Base-by-base conservation (phyloP, 2,797 vertebrate species). In the Cynopterus sphinx region DNA sequence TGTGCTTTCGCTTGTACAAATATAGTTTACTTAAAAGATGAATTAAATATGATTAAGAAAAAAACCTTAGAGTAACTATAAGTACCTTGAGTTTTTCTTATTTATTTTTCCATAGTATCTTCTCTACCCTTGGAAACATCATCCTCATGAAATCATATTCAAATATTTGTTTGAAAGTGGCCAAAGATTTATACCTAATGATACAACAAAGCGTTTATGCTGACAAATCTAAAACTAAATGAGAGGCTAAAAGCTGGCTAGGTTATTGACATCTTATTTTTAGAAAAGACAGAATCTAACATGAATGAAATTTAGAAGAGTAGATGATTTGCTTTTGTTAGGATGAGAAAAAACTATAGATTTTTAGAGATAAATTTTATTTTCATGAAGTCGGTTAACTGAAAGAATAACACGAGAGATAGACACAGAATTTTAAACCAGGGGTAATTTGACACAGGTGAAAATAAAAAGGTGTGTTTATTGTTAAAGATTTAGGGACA, bases 111-210 rank as follows among this genome's bases (percentile, higher is more conserved):
- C 97, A 96, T 90, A 98, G 95, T 98, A 98, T 99, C 97, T 96
- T 97, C 97, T 98, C 95, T 98, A 97, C 98, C 98, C 97, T 65
- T 98, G 98, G 96, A 97, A 96, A 97, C 95, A 97, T 98, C 98
- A 97, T 97, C 97, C 92, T 98, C 98, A 98, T 98, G 98, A 99
- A 98, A 98, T 98, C 98, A 97, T 97, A 98, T 98, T 99, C 98
- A 98, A 99, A 98, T 97, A 98, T 98, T 98, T 98, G 98, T 98
- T 98, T 98, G 98, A 93, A 98, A 98, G 98, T 97, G 97, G 98
- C 98, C 98, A 98, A 98, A 97, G 97, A 95, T 97, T 97, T 95
- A 96, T 74, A 36, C 74, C 90, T 96, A 97, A 91, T 96, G 86
- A 96, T 73, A 97, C 87, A 91, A 96, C 96, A 93, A 97, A 96